Evolutionary conservation across 2,888 invertebrate genomes (phyloP).

Genomic region (Scaptomyza caliginosa): DNA sequence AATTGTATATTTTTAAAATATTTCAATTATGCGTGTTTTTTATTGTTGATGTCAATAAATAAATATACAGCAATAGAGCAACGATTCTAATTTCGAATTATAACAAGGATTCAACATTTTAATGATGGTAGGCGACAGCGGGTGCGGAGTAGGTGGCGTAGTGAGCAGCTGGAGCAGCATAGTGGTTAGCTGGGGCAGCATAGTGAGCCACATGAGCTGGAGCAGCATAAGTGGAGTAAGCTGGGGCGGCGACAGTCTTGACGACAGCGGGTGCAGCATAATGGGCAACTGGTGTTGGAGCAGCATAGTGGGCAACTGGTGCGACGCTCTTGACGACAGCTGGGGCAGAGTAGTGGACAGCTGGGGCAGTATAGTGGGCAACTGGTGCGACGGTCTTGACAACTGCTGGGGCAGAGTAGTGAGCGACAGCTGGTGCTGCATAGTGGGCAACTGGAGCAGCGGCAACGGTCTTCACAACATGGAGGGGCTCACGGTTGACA

Average conservation of each 20-base stretch:
- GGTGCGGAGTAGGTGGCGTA: slow-evolving; percentile 56
- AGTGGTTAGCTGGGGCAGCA: slow-evolving; percentile 42
- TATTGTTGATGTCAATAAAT: slow-evolving; percentile 74
- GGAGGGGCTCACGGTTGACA: slow-evolving; percentile 78
- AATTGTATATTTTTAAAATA: background rate
- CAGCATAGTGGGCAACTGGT: slow-evolving; percentile 33
- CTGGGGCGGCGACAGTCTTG: slow-evolving; percentile 40
- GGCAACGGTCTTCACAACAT: slow-evolving; percentile 60
- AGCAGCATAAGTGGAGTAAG: slow-evolving; percentile 33
- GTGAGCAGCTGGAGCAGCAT: slow-evolving; percentile 49
- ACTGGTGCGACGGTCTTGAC: slow-evolving; percentile 52
- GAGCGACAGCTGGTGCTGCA: slow-evolving; percentile 41
- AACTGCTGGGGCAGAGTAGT: slow-evolving; percentile 38
- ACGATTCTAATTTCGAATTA: slow-evolving; percentile 48
- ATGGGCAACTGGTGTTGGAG: slow-evolving; percentile 50
- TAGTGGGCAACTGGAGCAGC: slow-evolving; percentile 60
- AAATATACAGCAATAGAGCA: slow-evolving; percentile 61
- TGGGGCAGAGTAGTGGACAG: slow-evolving; percentile 42
- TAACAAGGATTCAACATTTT: slow-evolving; percentile 30
- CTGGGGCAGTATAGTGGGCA: slow-evolving; percentile 36
- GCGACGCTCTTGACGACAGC: slow-evolving; percentile 34
- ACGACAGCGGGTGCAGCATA: slow-evolving; percentile 43
- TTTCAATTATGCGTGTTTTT: slow-evolving; percentile 60
- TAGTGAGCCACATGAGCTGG: slow-evolving; percentile 48
- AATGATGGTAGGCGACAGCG: slow-evolving; percentile 68